Evolutionary conservation across 2,797 vertebrate genomes (phyloP).

Genomic region (Nyctibius grandis): DNA sequence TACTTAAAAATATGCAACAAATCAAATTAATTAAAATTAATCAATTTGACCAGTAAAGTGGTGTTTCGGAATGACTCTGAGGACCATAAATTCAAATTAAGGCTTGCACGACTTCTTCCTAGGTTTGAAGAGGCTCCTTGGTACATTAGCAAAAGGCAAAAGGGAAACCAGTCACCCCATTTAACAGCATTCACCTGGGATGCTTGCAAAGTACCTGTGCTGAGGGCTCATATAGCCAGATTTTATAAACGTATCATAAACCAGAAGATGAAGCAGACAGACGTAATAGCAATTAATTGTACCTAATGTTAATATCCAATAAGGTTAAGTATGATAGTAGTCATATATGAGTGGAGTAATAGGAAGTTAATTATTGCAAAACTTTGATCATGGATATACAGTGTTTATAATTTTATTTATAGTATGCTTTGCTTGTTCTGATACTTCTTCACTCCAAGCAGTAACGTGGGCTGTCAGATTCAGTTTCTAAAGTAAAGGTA

Average conservation of each 20-base stretch:
- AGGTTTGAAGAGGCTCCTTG: not conserved
- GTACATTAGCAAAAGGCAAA: not conserved
- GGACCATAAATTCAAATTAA: constrained; percentile 67
- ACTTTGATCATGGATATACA: not conserved
- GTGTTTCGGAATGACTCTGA: constrained; percentile 27
- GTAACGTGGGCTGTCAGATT: not conserved
- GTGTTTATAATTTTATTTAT: not conserved
- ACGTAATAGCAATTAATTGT: not conserved
- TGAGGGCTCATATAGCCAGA: not conserved
- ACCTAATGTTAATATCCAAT: not conserved
- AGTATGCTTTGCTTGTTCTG: not conserved
- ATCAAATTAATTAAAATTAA: constrained; percentile 66
- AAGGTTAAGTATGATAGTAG: not conserved
- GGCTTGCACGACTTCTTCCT: not conserved
- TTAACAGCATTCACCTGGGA: not conserved
- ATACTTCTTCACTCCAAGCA: not conserved
- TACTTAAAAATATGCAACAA: constrained; percentile 50
- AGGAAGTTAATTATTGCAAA: not conserved
- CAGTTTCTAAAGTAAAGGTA: not conserved
- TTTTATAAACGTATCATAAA: not conserved
- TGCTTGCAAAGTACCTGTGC: not conserved
- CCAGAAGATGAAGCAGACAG: not conserved
- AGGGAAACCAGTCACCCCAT: not conserved
- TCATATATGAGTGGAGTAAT: not conserved
- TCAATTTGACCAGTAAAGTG: not conserved